phyloP scores from a whole-genome alignment of 2,113 vertebrate genomes.

The Hippolais icterina region DNA sequence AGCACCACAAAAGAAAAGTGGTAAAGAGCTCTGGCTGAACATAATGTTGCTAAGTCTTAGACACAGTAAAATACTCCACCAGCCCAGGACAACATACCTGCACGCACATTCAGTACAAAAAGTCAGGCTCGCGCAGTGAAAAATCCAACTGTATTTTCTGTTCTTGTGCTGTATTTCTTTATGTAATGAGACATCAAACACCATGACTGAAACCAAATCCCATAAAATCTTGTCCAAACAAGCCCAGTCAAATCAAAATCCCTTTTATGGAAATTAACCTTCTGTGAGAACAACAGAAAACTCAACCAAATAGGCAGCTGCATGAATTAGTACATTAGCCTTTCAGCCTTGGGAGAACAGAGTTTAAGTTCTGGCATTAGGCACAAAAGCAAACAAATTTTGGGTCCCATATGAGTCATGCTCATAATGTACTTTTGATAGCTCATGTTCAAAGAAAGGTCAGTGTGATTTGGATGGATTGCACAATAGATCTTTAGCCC shows the following conservation, averaged over 20 bases:
- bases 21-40: background rate
- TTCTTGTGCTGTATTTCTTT: background rate
- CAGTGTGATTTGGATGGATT: background rate
- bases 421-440: background rate
- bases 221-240: slow-evolving; percentile 54
- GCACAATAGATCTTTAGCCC: background rate
- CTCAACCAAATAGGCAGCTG: slow-evolving; percentile 40
- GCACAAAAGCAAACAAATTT: slow-evolving; percentile 38
- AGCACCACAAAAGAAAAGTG: background rate
- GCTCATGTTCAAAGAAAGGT: background rate
- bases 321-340: background rate
- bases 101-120: background rate
- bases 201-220: slow-evolving; percentile 24
- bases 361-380: slow-evolving; percentile 27
- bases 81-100: background rate
- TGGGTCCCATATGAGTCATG: background rate
- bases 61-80: background rate
- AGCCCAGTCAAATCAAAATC: slow-evolving; percentile 47
- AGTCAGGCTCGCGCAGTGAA: background rate
- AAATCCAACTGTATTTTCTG: background rate
- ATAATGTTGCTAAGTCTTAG: background rate
- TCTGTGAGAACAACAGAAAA: slow-evolving; percentile 33
- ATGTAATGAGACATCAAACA: slow-evolving; percentile 8
- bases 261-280: slow-evolving; percentile 52
- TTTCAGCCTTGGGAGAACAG: slow-evolving; percentile 10